phyloP scores from a whole-genome alignment of 2,113 vertebrate species.

The Bostrychus sinensis region DNA sequence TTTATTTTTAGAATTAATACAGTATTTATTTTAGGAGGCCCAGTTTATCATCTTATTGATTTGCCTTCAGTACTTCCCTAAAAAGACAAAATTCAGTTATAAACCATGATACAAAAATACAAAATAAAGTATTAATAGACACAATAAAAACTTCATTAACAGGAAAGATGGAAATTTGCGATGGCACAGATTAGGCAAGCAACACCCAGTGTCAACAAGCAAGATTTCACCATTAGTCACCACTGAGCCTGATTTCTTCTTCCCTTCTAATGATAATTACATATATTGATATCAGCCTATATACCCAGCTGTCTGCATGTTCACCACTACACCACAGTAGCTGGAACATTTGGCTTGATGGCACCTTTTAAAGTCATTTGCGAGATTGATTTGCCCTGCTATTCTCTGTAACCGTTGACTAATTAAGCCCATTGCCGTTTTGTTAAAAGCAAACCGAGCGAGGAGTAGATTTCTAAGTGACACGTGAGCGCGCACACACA shows the following conservation, averaged over 20 bases:
- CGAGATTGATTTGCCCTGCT: conserved; percentile 5
- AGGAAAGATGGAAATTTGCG: background rate
- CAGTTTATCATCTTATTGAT: too few species aligned
- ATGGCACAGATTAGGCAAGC: background rate
- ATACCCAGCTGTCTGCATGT: conserved; percentile 25
- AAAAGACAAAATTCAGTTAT: too few species aligned
- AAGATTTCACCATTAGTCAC: conserved; percentile 28
- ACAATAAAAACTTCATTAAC: background rate
- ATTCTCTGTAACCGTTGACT: background rate
- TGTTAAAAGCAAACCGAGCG: background rate
- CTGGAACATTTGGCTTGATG: background rate
- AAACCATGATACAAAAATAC: too few species aligned
- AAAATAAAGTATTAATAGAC: too few species aligned
- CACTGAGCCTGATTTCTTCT: conserved; percentile 32
- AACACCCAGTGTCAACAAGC: conserved; percentile 12
- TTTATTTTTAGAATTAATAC: too few species aligned
- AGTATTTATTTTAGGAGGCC: too few species aligned
- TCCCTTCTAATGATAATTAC: conserved; percentile 38
- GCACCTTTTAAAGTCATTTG: conserved; percentile 6
- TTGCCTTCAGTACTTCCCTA: too few species aligned
- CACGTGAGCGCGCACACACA: conserved; percentile 8
- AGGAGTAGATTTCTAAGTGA: background rate
- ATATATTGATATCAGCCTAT: conserved; percentile 14
- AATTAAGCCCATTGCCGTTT: conserved; percentile 8
- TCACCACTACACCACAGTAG: conserved; percentile 16